phyloP scores from a whole-genome alignment of 1,140 invertebrate species.

The Oncopodura yosiiana region DNA sequence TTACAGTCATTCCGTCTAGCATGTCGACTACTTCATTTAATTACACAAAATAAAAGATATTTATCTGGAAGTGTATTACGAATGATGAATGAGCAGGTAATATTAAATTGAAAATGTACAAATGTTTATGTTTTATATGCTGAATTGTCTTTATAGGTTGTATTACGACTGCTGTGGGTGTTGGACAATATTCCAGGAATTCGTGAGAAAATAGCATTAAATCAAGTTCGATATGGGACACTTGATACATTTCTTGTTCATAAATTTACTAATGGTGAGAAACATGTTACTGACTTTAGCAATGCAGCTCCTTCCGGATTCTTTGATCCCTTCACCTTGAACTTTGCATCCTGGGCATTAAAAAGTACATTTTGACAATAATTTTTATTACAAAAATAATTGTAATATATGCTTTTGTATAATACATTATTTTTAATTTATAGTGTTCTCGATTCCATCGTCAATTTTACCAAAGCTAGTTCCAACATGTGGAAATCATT shows the following conservation, averaged over 20 bases:
- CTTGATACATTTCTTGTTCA: slow-evolving; percentile 88
- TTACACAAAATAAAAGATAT: slow-evolving; percentile 68
- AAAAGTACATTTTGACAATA: no score
- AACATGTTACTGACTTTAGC: slow-evolving; percentile 75
- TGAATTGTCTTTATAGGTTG: slow-evolving; percentile 50
- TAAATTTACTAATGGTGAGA: slow-evolving; percentile 54
- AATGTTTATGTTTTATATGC: not conserved
- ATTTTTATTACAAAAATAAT: no score
- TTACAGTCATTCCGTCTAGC: slow-evolving; percentile 48
- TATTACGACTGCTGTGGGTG: slow-evolving; percentile 64
- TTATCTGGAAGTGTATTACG: slow-evolving; percentile 66
- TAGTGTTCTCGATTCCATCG: slow-evolving; percentile 58
- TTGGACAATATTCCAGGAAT: slow-evolving; percentile 60
- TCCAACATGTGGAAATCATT: slow-evolving; percentile 56
- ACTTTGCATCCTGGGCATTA: slow-evolving; percentile 63
- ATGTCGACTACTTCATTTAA: slow-evolving; percentile 57
- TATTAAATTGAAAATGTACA: not conserved
- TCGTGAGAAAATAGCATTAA: slow-evolving; percentile 48
- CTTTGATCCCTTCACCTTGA: slow-evolving; percentile 80
- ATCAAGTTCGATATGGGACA: slow-evolving; percentile 72
- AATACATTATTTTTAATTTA: no score
- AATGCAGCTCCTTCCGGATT: slow-evolving; percentile 82
- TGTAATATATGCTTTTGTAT: no score
- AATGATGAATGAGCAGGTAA: slow-evolving; percentile 70
- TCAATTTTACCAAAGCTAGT: slow-evolving; percentile 69